Base-by-base conservation (phyloP, 2,888 invertebrate genomes). In the Coleophora flavipennella region DNA sequence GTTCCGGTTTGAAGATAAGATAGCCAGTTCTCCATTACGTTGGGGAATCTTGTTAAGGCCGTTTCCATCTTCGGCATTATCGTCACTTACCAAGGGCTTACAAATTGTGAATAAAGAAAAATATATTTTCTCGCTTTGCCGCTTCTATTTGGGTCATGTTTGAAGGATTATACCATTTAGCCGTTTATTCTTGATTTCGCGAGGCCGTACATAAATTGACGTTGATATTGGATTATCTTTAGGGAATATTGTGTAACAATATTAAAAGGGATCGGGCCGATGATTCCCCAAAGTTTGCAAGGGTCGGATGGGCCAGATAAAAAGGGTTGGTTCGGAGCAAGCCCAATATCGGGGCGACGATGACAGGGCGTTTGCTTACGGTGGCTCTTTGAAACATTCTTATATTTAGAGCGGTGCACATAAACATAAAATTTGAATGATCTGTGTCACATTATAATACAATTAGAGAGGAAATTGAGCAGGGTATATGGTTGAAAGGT, bases 251-350 rank as follows among this genome's bases (percentile, higher is more conserved):
- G 65, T 67, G 61, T 67, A 62, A 58, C 58, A 64, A 64, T 68
- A 69, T 66, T 61, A 67, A 67, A 67, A 65, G 66, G 62, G 60
- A 59, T 60, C 55, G 57, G 55, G 49, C 56, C 68, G 69, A 75
- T 73, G 77, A 76, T 75, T 72, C 60, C 62, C 62, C 61, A 67
- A 69, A 67, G 57, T 67, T 67, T 62, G 59, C 43, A 55, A 77
- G 73, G 78, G 77, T 75, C 65, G 66, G 62, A 51, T 52, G 62
- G 59, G 57, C 50, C 51, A 55, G 69, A 73, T 77, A 76, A 77
- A 78, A 80, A 75, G 79, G 80, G 72, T 74, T 61, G 56, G 54
- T 42, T 50, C 49, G 43, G 59, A 64, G 62, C 59, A 60, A 60
- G 60, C 55, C 52, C 62, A 64, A 70, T 74, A 73, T 71, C 59